These are phyloP conservation scores for Theonella swinhoei DNA, from an alignment of 37 sponge, comb jelly and placozoan genomes.

Conservation along the genomic window DNA sequence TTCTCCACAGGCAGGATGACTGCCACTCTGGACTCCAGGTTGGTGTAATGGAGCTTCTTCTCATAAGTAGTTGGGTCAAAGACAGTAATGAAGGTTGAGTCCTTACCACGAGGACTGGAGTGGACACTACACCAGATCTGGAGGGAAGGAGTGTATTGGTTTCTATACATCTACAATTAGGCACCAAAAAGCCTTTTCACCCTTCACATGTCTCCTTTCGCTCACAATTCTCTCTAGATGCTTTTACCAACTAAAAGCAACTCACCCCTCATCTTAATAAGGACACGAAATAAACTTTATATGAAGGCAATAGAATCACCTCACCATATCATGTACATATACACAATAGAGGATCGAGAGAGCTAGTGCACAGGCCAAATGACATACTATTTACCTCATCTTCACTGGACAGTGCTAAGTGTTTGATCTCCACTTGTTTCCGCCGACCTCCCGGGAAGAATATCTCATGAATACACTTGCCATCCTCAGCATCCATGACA, in stretches of 20 bases:
- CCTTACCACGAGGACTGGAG: conserved; percentile 21
- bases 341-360: no score
- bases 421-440: conserved; percentile 60
- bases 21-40: conserved; percentile 52
- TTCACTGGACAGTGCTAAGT: conserved; percentile 53
- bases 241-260: no score
- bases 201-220: no score
- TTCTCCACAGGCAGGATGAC: conserved; percentile 70
- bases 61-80: conserved; percentile 51
- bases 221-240: no score
- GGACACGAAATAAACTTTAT: no score
- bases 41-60: conserved; percentile 18
- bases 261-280: no score
- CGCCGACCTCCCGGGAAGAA: conserved; percentile 43
- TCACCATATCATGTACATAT: no score
- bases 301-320: no score
- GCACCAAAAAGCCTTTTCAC: no score
- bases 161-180: no score
- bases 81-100: conserved; percentile 50
- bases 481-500: conserved; percentile 29
- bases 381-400: no score
- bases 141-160: background rate
- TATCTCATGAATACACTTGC: conserved; percentile 10
- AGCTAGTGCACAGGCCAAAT: no score
- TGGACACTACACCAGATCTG: conserved; percentile 78